phyloP scores from a whole-genome alignment of 2,888 invertebrate species.

The Periphyllus acericola region DNA sequence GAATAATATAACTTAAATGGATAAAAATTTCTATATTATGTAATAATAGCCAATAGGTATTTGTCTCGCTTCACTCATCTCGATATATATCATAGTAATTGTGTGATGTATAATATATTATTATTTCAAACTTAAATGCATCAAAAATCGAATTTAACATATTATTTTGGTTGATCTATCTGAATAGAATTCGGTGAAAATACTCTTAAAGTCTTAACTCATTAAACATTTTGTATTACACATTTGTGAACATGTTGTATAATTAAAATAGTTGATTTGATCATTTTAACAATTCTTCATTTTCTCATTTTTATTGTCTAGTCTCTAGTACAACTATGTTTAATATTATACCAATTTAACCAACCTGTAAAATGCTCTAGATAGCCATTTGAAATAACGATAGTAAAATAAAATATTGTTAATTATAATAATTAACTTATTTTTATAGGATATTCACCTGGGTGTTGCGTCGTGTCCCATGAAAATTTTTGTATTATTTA shows the following conservation, averaged over 20 bases:
- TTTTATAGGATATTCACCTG: conserved; percentile 44
- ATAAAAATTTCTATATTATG: neutral
- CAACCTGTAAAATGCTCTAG: neutral
- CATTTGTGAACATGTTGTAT: neutral
- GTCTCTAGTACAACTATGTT: neutral
- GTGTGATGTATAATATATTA: neutral
- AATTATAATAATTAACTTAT: neutral
- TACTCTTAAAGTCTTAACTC: too few relatives aligned
- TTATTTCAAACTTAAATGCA: neutral
- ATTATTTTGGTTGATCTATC: too few relatives aligned
- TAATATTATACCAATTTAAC: neutral
- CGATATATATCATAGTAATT: neutral
- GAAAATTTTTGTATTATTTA: conserved; percentile 14
- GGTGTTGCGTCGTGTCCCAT: conserved; percentile 64
- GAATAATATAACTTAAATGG: neutral
- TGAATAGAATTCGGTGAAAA: too few relatives aligned
- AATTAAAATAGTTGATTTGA: neutral
- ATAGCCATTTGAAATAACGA: neutral
- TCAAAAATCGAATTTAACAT: too few relatives aligned
- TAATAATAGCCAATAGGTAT: neutral
- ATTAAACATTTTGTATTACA: too few relatives aligned
- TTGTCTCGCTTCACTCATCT: neutral
- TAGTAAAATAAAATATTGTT: neutral
- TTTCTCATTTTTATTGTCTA: neutral
- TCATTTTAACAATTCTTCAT: neutral